Percentiles rank a stretch among this genome's conserved stretches.
Conservation (phyloP, 2,113 vertebrate species). For the Myrmecophaga tridactyla region DNA sequence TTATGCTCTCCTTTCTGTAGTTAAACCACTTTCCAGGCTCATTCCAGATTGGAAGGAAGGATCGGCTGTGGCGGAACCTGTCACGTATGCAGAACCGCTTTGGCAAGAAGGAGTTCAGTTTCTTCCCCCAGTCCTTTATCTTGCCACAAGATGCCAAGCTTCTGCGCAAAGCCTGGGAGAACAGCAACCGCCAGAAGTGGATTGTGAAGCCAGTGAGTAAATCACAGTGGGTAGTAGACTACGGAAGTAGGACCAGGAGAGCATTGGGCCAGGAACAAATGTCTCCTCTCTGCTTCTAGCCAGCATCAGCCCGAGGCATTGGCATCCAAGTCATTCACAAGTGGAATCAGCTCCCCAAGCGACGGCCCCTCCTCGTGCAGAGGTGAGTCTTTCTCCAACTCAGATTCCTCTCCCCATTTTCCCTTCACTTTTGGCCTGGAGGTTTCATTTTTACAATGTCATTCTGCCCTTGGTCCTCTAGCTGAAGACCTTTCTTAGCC, state of each 20-base stretch:
- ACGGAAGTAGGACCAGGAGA: neutral
- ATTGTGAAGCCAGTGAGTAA: conserved; percentile 95
- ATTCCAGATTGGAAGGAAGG: conserved; percentile 98
- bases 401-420: neutral
- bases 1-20: conserved; percentile 77
- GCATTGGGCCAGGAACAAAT: neutral
- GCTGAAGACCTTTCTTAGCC: neutral
- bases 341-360: conserved; percentile 97
- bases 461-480: neutral
- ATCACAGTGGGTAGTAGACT: neutral
- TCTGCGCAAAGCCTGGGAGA: conserved; percentile 94
- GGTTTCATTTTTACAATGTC: neutral
- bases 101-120: conserved; percentile 94
- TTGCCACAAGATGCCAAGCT: conserved; percentile 96
- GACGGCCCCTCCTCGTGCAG: conserved; percentile 94
- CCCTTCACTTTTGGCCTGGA: neutral
- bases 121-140: conserved; percentile 96
- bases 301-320: conserved; percentile 96
- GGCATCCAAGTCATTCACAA: conserved; percentile 99
- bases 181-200: conserved; percentile 92
- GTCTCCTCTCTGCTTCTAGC: conserved; percentile 82
- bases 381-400: conserved; percentile 84
- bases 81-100: conserved; percentile 94
- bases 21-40: conserved; percentile 98
- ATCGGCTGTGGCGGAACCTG: conserved; percentile 95